Percentiles rank a stretch among this genome's conserved stretches.
Evolutionary conservation across 2,888 invertebrate species (phyloP).

Genomic region (Diadegma fenestrale): DNA sequence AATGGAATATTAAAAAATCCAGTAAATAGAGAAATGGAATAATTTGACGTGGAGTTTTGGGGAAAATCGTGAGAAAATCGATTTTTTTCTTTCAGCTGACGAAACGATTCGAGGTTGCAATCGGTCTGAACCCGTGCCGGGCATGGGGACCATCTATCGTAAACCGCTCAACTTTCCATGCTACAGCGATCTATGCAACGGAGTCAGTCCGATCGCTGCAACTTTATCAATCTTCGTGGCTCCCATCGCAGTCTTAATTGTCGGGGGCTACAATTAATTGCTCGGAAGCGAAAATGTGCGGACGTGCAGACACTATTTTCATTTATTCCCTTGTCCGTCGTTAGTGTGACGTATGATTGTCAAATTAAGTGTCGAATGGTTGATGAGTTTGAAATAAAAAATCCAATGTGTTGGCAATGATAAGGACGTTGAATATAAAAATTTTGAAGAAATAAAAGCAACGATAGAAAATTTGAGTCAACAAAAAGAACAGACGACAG

Average conservation of each 20-base stretch:
- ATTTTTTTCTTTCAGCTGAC: too few species aligned
- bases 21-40: too few species aligned
- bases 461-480: neutral
- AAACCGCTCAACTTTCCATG: neutral
- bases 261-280: neutral
- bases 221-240: neutral
- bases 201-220: constrained; percentile 8
- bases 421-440: neutral
- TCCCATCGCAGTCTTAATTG: neutral
- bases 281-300: neutral
- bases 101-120: too few species aligned
- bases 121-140: too few species aligned
- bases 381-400: neutral
- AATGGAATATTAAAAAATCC: too few species aligned
- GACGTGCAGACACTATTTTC: neutral
- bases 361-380: neutral
- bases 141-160: too few species aligned
- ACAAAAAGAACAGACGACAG: constrained; percentile 3
- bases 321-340: neutral
- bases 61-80: too few species aligned
- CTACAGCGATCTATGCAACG: constrained; percentile 29
- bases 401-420: neutral
- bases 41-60: too few species aligned
- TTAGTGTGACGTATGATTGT: neutral
- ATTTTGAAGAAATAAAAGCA: neutral